These are phyloP conservation scores for Babylonia areolata DNA, from an alignment of 1,140 invertebrate species.

Conservation along the genomic window DNA sequence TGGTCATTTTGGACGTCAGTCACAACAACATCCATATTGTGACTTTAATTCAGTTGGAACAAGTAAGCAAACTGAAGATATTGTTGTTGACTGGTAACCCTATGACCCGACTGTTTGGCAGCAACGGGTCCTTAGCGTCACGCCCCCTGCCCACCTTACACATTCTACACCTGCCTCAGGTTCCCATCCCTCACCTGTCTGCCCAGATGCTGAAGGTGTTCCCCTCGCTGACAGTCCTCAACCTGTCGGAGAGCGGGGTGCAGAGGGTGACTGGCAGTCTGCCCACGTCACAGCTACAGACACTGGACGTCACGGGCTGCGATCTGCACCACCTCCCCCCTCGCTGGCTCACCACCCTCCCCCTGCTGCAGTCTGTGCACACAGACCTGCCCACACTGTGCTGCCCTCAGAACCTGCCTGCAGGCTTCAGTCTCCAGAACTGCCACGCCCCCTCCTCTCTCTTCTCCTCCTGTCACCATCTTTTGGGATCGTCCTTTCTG, in stretches of 20 bases:
- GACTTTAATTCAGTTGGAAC: not conserved
- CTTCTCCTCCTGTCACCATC: conserved; percentile 55
- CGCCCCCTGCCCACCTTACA: not conserved
- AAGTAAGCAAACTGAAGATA: not conserved
- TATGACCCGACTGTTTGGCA: conserved; percentile 28
- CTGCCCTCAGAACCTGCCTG: not conserved
- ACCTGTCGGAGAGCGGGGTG: not conserved
- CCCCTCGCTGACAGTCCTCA: conserved; percentile 9
- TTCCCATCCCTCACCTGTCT: conserved; percentile 33
- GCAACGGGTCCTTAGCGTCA: conserved; percentile 19
- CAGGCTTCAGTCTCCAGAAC: conserved; percentile 17
- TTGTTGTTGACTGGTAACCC: conserved; percentile 38
- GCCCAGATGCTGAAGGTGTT: conserved; percentile 16
- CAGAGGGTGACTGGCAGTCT: not conserved
- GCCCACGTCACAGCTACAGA: not conserved
- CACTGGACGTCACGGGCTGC: not conserved
- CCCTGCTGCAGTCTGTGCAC: conserved; percentile 27
- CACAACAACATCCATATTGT: not conserved
- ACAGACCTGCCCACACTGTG: conserved; percentile 33
- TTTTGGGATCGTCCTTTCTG: conserved; percentile 45
- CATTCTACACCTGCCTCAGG: not conserved
- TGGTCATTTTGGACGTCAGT: conserved; percentile 1
- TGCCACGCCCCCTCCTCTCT: conserved; percentile 32
- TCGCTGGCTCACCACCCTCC: conserved; percentile 17
- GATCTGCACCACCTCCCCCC: not conserved